Base-by-base conservation (phyloP, 2,797 vertebrate genomes). In the Dendrocincla fuliginosa region DNA sequence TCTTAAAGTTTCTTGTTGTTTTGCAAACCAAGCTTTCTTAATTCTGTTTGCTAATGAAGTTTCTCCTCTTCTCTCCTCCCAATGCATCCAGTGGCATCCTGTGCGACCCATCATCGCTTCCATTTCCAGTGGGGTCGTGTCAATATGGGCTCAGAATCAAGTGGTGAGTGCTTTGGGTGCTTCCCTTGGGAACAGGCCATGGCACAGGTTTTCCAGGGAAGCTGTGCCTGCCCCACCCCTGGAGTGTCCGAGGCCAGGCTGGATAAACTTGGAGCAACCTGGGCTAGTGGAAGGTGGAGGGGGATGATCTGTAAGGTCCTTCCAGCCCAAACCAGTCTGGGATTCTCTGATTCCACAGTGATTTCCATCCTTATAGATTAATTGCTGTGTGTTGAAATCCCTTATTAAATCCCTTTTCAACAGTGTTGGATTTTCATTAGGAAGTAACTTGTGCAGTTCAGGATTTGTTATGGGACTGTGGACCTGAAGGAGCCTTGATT, bases 61-160 rank as follows among this genome's bases (percentile, higher is more conserved):
- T 91, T 41, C 23, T 78, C 8, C 28, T 65, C 28, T 75, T 64
- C 46, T 80, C 42, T 75, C 65, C 89, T 89, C 89, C 20, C 5
- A 92, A 71, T 84, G 18, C 95, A 81, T 95, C 9, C 89, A 99
- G 99, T 99, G 99, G 99, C 99, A 99, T 96, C 99, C 99, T 50
- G 99, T 99, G 35, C 98, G 99, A 63, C 99, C 99, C 1, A 99
- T 99, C 94, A 99, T 99, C 33, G 99, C 99, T 59, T 99, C 99
- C 39, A 99, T 99, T 95, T 99, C 99, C 75, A 99, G 99, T 68
- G 99, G 99, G 13, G 99, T 99, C 6, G 99, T 99, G 19, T 99
- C 99, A 63, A 99, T 99, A 76, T 99, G 99, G 99, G 99, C 99
- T 84, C 99, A 99, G 97, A 99, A 99, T 97, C 99, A 99, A 99